Evolutionary conservation across 2,797 vertebrate genomes (phyloP).

Genomic region (Melanotaenia pygmaea): DNA sequence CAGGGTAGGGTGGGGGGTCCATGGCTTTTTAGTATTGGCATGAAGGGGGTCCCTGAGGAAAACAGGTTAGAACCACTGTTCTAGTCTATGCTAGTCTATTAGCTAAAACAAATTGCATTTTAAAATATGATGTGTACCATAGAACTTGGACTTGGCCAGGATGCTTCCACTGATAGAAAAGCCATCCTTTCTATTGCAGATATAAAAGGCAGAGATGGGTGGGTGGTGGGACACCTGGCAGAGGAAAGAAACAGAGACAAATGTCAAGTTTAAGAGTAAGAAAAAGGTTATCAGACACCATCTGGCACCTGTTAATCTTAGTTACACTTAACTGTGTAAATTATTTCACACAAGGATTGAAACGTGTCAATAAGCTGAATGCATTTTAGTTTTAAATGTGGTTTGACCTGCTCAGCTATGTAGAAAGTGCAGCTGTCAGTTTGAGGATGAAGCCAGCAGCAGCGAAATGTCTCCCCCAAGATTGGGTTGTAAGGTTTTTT

Average conservation of each 20-base stretch:
- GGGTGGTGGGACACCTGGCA: constrained; percentile 96
- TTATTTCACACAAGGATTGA: constrained; percentile 10
- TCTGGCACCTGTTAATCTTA: not conserved
- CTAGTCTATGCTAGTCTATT: not conserved
- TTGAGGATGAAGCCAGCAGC: constrained; percentile 94
- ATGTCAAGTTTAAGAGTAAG: constrained; percentile 9
- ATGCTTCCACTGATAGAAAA: constrained; percentile 94
- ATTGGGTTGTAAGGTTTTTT: constrained; percentile 99
- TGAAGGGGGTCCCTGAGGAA: too few species aligned
- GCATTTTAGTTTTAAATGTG: not conserved
- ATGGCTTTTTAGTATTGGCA: too few species aligned
- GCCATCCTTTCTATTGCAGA: constrained; percentile 96
- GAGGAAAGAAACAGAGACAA: constrained; percentile 11
- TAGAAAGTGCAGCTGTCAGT: constrained; percentile 96
- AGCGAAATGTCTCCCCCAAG: constrained; percentile 95
- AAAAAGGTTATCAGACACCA: constrained; percentile 6
- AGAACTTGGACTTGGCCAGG: constrained; percentile 95
- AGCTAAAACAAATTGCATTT: not conserved
- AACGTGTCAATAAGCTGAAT: not conserved
- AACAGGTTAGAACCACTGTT: too few species aligned
- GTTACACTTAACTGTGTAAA: constrained; percentile 11
- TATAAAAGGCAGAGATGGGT: constrained; percentile 94
- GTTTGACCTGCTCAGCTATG: constrained; percentile 92
- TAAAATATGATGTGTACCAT: constrained; percentile 81
- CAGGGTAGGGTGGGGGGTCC: too few species aligned